Evolutionary conservation across 2,797 vertebrate species (phyloP), one percentile per base, ranked within the genome.

Genomic region (Diceros bicornis): DNA sequence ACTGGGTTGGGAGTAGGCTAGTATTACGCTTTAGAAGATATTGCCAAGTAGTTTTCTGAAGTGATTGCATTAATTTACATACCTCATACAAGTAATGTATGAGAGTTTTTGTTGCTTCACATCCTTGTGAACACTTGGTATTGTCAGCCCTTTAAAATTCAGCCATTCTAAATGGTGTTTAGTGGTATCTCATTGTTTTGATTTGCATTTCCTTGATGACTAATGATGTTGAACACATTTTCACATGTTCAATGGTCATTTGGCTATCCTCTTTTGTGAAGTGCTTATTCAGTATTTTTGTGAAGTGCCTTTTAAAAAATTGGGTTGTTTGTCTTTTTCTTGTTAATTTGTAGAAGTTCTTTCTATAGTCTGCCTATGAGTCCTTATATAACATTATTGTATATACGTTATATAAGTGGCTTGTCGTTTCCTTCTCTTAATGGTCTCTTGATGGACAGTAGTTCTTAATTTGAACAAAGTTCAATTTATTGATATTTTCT

Each of bases 11-110:
- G 29, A 37, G 29, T 29, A 86, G 55, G 57, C 82, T 57, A 57
- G 37, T 71, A 75, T 75, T 94, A 71, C 91, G n/a, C 25, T 84
- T 83, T 83, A 68, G 50, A 78, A 94, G 34, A 62, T 62, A 77
- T 50, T 84, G 37, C n/a, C 27, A 77, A 64, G 78, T 34, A 79
- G 44, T 78, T 85, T 91, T 78, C 34, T 86, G 66, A 95, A 91
- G 89, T 79, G 29, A 71, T 47, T 75, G 37, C 27, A 29, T 32
- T 64, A 57, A 91, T 79, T 91, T 72, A 72, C 57, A 91, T 18
- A 81, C 9, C 47, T n/a, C 23, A 72, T 55, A n/a, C n/a, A 85
- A 86, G 66, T 44, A 94, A 81, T 52, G 27, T 62, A 41, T 81
- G 92, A 77, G 47, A 79, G 41, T 86, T 93, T 47, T 86, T 55